Evolutionary conservation across 2,888 invertebrate genomes (phyloP).

Genomic region (Aspidiotus rigidus): DNA sequence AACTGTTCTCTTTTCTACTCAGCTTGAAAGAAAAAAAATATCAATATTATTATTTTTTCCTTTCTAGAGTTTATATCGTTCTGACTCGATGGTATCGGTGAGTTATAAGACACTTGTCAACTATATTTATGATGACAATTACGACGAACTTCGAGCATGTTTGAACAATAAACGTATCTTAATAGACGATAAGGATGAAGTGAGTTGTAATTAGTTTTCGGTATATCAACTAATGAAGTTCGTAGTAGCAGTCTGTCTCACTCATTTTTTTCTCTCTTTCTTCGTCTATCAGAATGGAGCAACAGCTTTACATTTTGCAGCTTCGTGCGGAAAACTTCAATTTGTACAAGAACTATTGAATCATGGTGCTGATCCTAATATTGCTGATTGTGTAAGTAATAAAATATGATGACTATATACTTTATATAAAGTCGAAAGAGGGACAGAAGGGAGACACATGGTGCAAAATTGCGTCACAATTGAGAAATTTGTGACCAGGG

Average conservation of each 20-base stretch:
- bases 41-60: slow-evolving; percentile 35
- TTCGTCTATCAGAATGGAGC: slow-evolving; percentile 66
- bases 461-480: no score
- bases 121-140: slow-evolving; percentile 71
- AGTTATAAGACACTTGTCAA: slow-evolving; percentile 72
- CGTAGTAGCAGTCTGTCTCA: not conserved
- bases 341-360: slow-evolving; percentile 77
- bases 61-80: slow-evolving; percentile 71
- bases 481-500: no score
- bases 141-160: slow-evolving; percentile 68
- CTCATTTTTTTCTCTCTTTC: slow-evolving; percentile 12
- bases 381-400: slow-evolving; percentile 62
- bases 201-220: slow-evolving; percentile 42
- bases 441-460: no score
- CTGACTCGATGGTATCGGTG: slow-evolving; percentile 85
- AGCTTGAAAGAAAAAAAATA: slow-evolving; percentile 12
- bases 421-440: no score
- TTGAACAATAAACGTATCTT: slow-evolving; percentile 71
- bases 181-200: slow-evolving; percentile 82
- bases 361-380: slow-evolving; percentile 85
- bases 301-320: slow-evolving; percentile 86
- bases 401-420: not conserved
- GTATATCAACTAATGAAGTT: slow-evolving; percentile 2
- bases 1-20: not conserved
- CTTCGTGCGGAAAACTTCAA: slow-evolving; percentile 70